Evolutionary conservation across 2,888 invertebrate genomes (phyloP), one percentile per base, ranked within the genome.

Genomic region (Hesperia comma): DNA sequence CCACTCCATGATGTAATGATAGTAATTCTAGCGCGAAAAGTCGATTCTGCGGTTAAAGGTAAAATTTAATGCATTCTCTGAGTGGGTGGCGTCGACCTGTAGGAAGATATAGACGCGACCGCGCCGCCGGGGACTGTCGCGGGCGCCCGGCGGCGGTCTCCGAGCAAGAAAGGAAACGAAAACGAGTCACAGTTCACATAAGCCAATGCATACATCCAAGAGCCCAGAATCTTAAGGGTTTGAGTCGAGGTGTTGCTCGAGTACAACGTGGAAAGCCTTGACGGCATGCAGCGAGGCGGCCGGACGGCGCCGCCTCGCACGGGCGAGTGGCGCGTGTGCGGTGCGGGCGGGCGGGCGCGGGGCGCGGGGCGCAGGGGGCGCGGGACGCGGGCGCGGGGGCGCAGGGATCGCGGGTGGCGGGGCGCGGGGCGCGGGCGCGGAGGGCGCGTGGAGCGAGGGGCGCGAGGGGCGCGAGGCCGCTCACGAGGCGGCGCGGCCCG

Each of bases 141-240:
- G 72, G 77, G 78, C 81, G 83, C 83, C 88, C 87, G 84, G 85
- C 85, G 86, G 70, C 84, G 79, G 74, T 77, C 84, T 85, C 84
- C 84, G 88, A 90, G 88, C 87, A 91, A 91, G 92, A 91, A 92
- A 92, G 90, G 91, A 92, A 92, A 92, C 92, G 92, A 92, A 92
- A 92, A 91, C 90, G 89, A 92, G 88, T 92, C 91, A 92, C 92
- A 91, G 87, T 92, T 92, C 90, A 92, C 92, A 92, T 89, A 92
- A 92, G 92, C 92, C 92, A 92, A 92, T 92, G 92, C 92, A 92
- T 87, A 92, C 91, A 92, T 92, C 92, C 92, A 92, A 92, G 91
- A 92, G 92, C 92, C 92, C 92, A 92, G 92, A 92, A 92, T 92
- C 84, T 92, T 90, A 92, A 92, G 92, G 92, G 92, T 92, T 92